Percentiles rank a stretch among this genome's conserved stretches.
These are phyloP conservation scores for Hirudinaria manillensis DNA, from an alignment of 2,888 invertebrate species.

Conservation along the genomic window DNA sequence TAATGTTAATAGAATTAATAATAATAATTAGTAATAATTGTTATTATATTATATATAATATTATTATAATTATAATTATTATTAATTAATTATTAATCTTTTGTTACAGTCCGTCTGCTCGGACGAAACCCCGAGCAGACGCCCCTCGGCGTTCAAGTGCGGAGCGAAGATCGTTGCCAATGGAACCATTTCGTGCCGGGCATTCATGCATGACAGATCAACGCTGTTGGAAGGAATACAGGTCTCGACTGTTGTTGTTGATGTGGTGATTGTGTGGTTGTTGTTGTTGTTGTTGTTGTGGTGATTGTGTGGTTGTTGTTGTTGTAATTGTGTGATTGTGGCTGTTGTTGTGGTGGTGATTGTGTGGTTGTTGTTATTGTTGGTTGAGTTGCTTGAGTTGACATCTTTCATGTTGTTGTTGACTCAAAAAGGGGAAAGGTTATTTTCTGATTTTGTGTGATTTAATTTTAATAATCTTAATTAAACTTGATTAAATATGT, in stretches of 20 bases:
- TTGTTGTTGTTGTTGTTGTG: background rate
- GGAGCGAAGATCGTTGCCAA: constrained; percentile 67
- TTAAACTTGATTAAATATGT: too few relatives aligned
- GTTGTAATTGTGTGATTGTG: background rate
- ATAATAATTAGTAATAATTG: background rate
- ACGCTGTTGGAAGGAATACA: constrained; percentile 67
- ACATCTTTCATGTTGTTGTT: background rate
- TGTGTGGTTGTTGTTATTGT: background rate
- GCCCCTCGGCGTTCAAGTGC: constrained; percentile 54
- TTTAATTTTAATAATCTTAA: too few relatives aligned
- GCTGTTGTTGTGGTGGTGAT: background rate
- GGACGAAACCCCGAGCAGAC: constrained; percentile 12
- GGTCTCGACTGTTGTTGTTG: constrained; percentile 41
- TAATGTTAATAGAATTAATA: background rate
- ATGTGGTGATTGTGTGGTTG: background rate
- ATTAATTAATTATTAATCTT: background rate
- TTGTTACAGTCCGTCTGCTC: constrained; percentile 8
- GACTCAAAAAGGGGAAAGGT: background rate
- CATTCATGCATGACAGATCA: constrained; percentile 73
- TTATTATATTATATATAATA: background rate
- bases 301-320: background rate
- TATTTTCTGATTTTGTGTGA: background rate
- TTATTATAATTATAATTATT: too few relatives aligned
- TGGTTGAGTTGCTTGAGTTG: background rate
- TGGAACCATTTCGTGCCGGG: constrained; percentile 68